phyloP scores from a whole-genome alignment of 2,113 vertebrate species.

The Vulpes vulpes region DNA sequence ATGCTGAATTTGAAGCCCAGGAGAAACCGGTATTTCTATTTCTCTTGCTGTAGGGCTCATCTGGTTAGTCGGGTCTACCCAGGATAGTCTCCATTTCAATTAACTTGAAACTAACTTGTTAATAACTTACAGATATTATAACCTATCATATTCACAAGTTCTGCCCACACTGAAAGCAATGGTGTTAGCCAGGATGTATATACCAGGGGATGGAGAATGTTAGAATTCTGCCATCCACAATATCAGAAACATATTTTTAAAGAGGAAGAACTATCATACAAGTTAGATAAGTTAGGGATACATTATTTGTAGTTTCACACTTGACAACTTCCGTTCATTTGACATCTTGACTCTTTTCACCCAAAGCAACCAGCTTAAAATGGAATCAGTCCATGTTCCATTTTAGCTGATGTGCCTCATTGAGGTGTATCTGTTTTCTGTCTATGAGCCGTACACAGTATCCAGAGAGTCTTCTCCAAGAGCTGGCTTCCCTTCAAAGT shows the following conservation, averaged over 20 bases:
- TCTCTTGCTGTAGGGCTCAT: neutral
- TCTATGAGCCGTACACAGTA: neutral
- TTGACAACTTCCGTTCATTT: neutral
- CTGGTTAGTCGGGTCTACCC: neutral
- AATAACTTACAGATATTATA: neutral
- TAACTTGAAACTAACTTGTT: neutral
- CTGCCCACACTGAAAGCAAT: neutral
- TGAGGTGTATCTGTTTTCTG: neutral
- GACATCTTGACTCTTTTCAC: neutral
- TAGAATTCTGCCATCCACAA: neutral
- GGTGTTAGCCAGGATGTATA: neutral
- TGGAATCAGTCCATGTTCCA: neutral
- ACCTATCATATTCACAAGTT: neutral
- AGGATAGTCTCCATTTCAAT: neutral
- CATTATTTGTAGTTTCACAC: neutral
- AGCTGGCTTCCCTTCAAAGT: constrained; percentile 12
- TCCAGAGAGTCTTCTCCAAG: neutral
- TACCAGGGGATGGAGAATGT: neutral
- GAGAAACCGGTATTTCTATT: neutral
- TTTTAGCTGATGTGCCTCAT: neutral
- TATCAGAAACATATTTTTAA: neutral
- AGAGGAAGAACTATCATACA: neutral
- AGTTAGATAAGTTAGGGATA: neutral
- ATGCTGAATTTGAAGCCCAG: neutral
- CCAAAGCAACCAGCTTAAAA: neutral